Base-by-base conservation (phyloP, 2,113 vertebrate species). In the Notarius quadriscutis region DNA sequence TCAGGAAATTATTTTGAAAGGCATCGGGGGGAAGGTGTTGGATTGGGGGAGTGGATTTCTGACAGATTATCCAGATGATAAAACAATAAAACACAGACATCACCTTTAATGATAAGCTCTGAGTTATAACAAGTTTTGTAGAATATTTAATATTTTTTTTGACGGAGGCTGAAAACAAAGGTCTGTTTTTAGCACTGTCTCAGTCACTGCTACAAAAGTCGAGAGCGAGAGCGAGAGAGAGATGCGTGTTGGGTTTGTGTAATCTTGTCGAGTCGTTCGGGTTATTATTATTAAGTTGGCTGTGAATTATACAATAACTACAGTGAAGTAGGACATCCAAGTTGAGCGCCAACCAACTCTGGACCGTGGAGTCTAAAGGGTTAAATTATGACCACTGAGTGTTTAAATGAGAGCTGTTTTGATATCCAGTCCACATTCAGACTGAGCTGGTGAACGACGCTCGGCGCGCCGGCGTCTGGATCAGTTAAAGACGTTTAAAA, bases 1-100 rank as follows among this genome's bases (percentile, higher is more conserved):
- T 69, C 72, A 77, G 80, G 55, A 87, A 84, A 87, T 83, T 77
- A 53, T 63, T 78, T 84, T 78, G 51, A 83, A 83, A 65, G 71
- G 9, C 30, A 22, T 72, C 60, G 12, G 55, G 5, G 80, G 30
- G 57, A n/a, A 8, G 30, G 41, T 57, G 63, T 50, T 2, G n/a
- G 10, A 0, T 5, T 48, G 53, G 4, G 57, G 11, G 27, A 9
- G 22, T 20, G 74, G 69, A 48, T 60, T 83, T 57, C 10, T 51
- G 18, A 7, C 57, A 58, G 27, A 79, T 81, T 62, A 81, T 62
- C 18, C 79, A 84, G 53, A 84, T 22, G 20, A 34, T 65, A 77
- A 51, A 53, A 34, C 57, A 78, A 62, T 71, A 85, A 85, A 57
- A 55, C n/a, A 30, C n/a, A 80, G 7, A 53, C 50, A 34, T 25